Percentiles rank a stretch among this genome's conserved stretches.
Evolutionary conservation across 2,113 vertebrate genomes (phyloP).

Genomic region (Lutjanus erythropterus): DNA sequence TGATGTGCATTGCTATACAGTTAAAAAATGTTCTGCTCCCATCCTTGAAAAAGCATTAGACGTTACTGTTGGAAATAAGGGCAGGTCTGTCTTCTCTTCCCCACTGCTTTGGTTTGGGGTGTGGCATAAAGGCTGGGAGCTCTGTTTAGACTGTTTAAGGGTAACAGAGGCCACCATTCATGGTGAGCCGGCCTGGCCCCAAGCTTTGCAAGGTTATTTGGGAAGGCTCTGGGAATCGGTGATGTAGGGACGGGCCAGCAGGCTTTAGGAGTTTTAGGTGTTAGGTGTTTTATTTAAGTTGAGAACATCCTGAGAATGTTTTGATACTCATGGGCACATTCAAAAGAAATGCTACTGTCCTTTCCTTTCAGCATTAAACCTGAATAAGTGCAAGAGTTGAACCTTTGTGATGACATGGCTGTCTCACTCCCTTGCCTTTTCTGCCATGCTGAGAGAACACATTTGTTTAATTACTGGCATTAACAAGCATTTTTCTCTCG

Average conservation of each 20-base stretch:
- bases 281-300: background rate
- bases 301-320: conserved; percentile 5
- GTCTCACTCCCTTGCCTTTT: background rate
- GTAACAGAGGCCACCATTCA: conserved; percentile 78
- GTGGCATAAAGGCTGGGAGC: conserved; percentile 45
- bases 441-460: background rate
- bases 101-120: conserved; percentile 69
- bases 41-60: background rate
- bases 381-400: background rate
- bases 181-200: background rate
- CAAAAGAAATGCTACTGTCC: background rate
- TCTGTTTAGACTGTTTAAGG: conserved; percentile 63
- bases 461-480: background rate
- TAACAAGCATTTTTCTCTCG: background rate
- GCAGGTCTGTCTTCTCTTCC: conserved; percentile 37
- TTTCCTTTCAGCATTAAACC: background rate
- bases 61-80: conserved; percentile 33
- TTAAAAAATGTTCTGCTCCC: background rate
- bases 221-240: background rate
- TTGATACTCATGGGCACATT: background rate
- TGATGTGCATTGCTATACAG: background rate
- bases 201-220: conserved; percentile 18
- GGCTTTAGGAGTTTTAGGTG: background rate
- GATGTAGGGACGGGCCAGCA: background rate
- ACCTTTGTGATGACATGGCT: background rate